Evolutionary conservation across 1,140 invertebrate genomes (phyloP).

Genomic region (Cyphomyrmex costatus): DNA sequence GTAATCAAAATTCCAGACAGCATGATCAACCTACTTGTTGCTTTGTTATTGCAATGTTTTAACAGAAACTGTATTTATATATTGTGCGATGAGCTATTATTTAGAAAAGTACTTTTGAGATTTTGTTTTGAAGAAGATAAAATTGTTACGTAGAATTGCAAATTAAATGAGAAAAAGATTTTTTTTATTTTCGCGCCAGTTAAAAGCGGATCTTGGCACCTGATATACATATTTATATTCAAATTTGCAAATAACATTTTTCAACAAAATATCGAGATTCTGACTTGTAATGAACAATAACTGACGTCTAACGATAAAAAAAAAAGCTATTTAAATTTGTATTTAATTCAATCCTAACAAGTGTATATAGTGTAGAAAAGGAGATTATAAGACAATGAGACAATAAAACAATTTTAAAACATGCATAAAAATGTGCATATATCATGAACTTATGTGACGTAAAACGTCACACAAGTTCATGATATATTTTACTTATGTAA

Average conservation of each 20-base stretch:
- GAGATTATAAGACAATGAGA: no score
- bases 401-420: neutral
- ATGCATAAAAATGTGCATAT: slow-evolving; percentile 14
- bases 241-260: no score
- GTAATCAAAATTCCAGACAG: neutral
- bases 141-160: no score
- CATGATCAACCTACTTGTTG: neutral
- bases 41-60: slow-evolving; percentile 5
- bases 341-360: neutral
- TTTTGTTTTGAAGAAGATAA: neutral
- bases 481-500: neutral
- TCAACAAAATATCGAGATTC: no score
- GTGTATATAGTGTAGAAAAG: neutral
- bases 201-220: no score
- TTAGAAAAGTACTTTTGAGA: neutral
- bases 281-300: neutral
- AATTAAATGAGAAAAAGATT: neutral
- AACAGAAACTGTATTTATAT: neutral
- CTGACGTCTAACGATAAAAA: neutral
- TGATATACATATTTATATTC: no score
- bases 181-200: no score
- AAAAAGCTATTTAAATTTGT: neutral
- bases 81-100: neutral
- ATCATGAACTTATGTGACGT: neutral
- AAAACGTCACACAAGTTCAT: no score